Evolutionary conservation across 2,113 vertebrate genomes (phyloP), one percentile per base, ranked within the genome.

Genomic region (Ctenomys sociabilis): DNA sequence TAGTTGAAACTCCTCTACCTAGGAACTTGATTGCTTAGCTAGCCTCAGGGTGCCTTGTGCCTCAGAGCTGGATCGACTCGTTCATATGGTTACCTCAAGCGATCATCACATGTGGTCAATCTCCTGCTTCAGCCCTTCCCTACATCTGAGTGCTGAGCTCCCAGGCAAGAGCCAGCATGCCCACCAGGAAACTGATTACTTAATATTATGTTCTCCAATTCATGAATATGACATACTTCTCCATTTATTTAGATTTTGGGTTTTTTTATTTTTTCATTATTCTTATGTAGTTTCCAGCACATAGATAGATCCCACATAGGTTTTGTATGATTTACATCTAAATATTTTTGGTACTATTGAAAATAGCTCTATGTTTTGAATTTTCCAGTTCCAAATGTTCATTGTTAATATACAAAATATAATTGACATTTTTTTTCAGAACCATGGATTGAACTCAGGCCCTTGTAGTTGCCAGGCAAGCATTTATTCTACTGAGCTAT

Each of bases 311-410:
- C 10, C 6, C 68, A 24, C 32, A 63, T 13, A 68, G 40, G 61
- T 83, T 84, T 87, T 78, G 3, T 49, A 64, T 35, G 28, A 45
- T 88, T 59, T 35, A 54, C 13, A 91, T 64, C 32, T 68, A 96
- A 43, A 66, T 83, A 91, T 49, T 91, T 63, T 66, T 88, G 13
- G 49, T 94, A 52, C 61, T 93, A 57, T 30, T 91, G 22, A 75
- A 87, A 95, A 82, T 26, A 45, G 6, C 24, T 19, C 45, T 59
- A 16, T 80, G 19, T 90, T 85, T 64, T 75, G 73, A 52, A 61
- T 93, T 72, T 82, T 37, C 72, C 73, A 90, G 32, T 93, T 43
- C 26, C 49, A 77, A 75, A 77, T 54, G 1, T 63, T 80, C 22
- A 85, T 64, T 57, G 8, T 28, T 85, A 72, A 70, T 77, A 70